A percentile compares a stretch with the other conserved stretches of the same genome.
These are phyloP conservation scores for Mesoclemmys tuberculata DNA, from an alignment of 2,113 vertebrate species.

Conservation along the genomic window DNA sequence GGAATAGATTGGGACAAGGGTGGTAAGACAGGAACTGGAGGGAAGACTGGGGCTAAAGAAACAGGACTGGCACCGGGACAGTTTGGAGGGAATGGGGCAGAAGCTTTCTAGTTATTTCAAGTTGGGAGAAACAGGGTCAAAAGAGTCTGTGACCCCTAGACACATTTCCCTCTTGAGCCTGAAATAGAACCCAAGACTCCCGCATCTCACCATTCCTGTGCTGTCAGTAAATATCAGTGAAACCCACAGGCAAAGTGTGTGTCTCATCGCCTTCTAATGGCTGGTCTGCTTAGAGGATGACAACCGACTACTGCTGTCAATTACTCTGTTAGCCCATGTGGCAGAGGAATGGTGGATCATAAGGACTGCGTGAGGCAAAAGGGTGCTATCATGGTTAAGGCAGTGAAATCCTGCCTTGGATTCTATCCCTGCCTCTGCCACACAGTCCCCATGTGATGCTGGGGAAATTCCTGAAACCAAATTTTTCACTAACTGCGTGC, in stretches of 20 bases:
- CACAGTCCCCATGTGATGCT: background rate
- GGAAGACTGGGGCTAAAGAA: too few relatives aligned
- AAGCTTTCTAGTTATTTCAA: background rate
- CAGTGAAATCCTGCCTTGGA: background rate
- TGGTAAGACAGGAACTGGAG: background rate
- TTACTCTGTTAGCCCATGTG: too few relatives aligned
- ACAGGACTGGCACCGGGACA: background rate
- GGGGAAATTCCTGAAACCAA: background rate
- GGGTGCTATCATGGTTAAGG: background rate
- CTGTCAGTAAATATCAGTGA: background rate
- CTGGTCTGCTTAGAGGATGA: background rate
- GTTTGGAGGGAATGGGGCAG: background rate
- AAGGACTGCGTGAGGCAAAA: background rate
- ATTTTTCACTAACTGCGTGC: too few relatives aligned
- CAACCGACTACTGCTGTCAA: background rate
- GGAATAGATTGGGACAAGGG: background rate
- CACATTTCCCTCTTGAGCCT: background rate
- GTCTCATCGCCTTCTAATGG: background rate
- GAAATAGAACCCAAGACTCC: background rate
- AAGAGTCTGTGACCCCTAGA: background rate
- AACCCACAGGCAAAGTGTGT: background rate
- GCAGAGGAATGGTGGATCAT: too few relatives aligned
- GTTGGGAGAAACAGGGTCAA: background rate
- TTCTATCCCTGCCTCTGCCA: background rate
- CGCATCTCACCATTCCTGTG: background rate